A percentile compares a stretch with the other conserved stretches of the same genome.
phyloP scores from a whole-genome alignment of 2,888 invertebrate species.

The Sarcophaga subvicina region DNA sequence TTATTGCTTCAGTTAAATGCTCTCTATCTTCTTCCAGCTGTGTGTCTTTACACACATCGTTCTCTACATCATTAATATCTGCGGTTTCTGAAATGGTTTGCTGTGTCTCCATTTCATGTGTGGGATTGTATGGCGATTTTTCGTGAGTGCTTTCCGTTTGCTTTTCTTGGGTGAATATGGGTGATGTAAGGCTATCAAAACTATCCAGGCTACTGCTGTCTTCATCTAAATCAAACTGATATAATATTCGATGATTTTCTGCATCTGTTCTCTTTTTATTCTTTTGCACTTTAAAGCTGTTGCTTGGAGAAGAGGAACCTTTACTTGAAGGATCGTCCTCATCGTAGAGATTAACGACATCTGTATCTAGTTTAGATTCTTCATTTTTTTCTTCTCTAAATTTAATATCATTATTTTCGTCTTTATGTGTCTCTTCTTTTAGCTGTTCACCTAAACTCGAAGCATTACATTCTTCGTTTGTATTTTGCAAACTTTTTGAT shows the following conservation, averaged over 20 bases:
- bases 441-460: neutral
- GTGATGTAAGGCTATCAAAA: slow-evolving; percentile 19
- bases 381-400: neutral
- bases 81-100: slow-evolving; percentile 24
- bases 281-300: slow-evolving; percentile 12
- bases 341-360: neutral
- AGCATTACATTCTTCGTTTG: no score
- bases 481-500: slow-evolving; percentile 22
- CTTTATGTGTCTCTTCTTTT: neutral
- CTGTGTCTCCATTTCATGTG: slow-evolving; percentile 4
- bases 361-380: neutral
- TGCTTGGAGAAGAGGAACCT: neutral
- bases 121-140: slow-evolving; percentile 20
- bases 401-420: neutral
- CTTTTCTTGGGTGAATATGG: neutral
- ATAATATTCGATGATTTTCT: slow-evolving; percentile 60
- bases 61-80: slow-evolving; percentile 17
- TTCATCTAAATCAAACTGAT: slow-evolving; percentile 65
- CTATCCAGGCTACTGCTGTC: slow-evolving; percentile 60
- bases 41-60: neutral
- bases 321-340: neutral
- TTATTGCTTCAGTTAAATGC: neutral
- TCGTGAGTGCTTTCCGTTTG: neutral
- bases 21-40: slow-evolving; percentile 3
- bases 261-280: slow-evolving; percentile 38